These are phyloP conservation scores for Dynastes grantii DNA, from an alignment of 2,888 invertebrate genomes.

Conservation along the genomic window DNA sequence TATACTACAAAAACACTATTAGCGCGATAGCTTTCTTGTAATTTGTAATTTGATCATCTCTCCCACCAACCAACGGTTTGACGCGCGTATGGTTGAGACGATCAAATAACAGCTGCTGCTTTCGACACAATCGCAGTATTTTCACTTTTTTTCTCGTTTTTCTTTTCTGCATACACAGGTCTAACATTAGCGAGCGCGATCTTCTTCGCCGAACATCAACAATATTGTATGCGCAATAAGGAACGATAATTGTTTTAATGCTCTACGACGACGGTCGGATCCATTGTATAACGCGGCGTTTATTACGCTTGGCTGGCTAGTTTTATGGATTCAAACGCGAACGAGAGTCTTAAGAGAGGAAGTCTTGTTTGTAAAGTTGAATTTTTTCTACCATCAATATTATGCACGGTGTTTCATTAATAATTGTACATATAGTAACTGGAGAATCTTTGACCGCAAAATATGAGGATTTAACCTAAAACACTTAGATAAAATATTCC, in stretches of 20 bases:
- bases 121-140: constrained; percentile 21
- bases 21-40: constrained; percentile 20
- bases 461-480: no score
- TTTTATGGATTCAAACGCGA: constrained; percentile 10
- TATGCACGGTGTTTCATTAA: neutral
- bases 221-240: constrained; percentile 34
- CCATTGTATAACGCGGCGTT: constrained; percentile 28
- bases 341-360: neutral
- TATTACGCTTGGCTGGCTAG: constrained; percentile 13
- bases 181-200: neutral
- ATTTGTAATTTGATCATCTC: constrained; percentile 33
- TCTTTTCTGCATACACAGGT: neutral
- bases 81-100: neutral
- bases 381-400: neutral
- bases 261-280: neutral
- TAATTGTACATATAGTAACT: no score
- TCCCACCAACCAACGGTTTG: constrained; percentile 13
- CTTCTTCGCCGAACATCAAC: constrained; percentile 23
- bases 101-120: neutral
- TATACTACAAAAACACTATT: constrained; percentile 16
- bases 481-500: no score
- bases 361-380: constrained; percentile 19
- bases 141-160: neutral
- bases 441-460: no score
- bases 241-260: constrained; percentile 37